A percentile compares a stretch with the other conserved stretches of the same genome.
These are phyloP conservation scores for Drosophila nigromelanica DNA, from an alignment of 1,140 invertebrate genomes.

Conservation along the genomic window DNA sequence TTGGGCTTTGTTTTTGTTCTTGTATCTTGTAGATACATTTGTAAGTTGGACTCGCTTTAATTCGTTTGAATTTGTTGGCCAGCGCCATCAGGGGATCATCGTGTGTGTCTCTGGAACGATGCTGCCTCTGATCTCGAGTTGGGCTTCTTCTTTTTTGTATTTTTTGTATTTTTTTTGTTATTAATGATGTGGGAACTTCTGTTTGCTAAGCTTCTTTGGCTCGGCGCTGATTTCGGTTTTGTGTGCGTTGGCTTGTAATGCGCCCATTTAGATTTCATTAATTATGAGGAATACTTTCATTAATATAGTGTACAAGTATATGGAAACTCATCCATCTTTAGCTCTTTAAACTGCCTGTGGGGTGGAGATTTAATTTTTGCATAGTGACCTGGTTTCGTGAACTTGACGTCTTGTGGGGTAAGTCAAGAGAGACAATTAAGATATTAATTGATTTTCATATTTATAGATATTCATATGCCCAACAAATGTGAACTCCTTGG, in stretches of 20 bases:
- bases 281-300: constrained; percentile 74
- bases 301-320: constrained; percentile 56
- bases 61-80: constrained; percentile 69
- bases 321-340: constrained; percentile 7
- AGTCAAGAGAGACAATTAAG: constrained; percentile 8
- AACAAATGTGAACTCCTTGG: too few species aligned
- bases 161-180: constrained; percentile 41
- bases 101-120: constrained; percentile 61
- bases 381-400: constrained; percentile 36
- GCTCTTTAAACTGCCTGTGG: constrained; percentile 16
- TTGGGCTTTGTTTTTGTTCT: constrained; percentile 20
- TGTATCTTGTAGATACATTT: constrained; percentile 78
- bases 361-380: constrained; percentile 23
- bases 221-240: constrained; percentile 47
- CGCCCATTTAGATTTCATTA: constrained; percentile 71
- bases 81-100: constrained; percentile 50
- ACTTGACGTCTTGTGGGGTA: constrained; percentile 18
- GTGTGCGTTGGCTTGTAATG: constrained; percentile 43
- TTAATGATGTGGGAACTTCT: constrained; percentile 82
- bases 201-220: constrained; percentile 38
- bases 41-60: constrained; percentile 64
- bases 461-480: too few species aligned
- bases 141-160: constrained; percentile 30
- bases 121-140: constrained; percentile 29
- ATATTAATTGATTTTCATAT: neutral